Conservation (phyloP, 2,113 vertebrate genomes). For the Phyllostomus discolor region DNA sequence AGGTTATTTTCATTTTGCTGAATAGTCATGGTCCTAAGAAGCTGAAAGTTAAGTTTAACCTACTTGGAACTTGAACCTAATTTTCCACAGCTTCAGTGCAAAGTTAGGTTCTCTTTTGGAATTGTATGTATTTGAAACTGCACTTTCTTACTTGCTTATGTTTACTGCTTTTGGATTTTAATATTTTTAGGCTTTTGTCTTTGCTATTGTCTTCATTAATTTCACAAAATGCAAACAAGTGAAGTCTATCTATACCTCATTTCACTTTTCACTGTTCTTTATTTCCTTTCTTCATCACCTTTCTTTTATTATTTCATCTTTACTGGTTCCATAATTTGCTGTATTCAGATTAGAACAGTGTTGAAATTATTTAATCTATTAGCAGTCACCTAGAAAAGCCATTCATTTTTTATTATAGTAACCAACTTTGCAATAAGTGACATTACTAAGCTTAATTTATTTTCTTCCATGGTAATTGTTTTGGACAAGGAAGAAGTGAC, state of each 20-base stretch:
- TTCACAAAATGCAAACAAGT: neutral
- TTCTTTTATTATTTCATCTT: neutral
- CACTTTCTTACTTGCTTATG: neutral
- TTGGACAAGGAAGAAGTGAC: slow-evolving; percentile 32
- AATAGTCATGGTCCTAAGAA: neutral
- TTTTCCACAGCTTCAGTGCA: neutral
- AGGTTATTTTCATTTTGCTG: slow-evolving; percentile 41
- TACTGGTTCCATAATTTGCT: neutral
- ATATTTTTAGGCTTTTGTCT: neutral
- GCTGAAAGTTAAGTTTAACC: neutral
- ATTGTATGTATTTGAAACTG: neutral
- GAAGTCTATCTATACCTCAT: neutral
- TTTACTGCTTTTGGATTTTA: slow-evolving; percentile 15
- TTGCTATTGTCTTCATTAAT: neutral
- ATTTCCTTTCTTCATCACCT: neutral
- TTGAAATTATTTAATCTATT: neutral
- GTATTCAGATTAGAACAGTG: neutral
- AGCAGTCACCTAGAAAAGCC: slow-evolving; percentile 22
- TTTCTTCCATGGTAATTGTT: slow-evolving; percentile 42
- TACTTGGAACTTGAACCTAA: slow-evolving; percentile 37
- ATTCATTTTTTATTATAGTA: neutral
- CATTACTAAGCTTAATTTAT: slow-evolving; percentile 41
- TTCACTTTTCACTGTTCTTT: neutral
- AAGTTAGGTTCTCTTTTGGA: neutral
- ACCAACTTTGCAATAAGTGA: slow-evolving; percentile 7